A percentile compares a stretch with the other conserved stretches of the same genome.
phyloP scores from a whole-genome alignment of 2,797 vertebrate species.

The Phataginus tetradactyla region DNA sequence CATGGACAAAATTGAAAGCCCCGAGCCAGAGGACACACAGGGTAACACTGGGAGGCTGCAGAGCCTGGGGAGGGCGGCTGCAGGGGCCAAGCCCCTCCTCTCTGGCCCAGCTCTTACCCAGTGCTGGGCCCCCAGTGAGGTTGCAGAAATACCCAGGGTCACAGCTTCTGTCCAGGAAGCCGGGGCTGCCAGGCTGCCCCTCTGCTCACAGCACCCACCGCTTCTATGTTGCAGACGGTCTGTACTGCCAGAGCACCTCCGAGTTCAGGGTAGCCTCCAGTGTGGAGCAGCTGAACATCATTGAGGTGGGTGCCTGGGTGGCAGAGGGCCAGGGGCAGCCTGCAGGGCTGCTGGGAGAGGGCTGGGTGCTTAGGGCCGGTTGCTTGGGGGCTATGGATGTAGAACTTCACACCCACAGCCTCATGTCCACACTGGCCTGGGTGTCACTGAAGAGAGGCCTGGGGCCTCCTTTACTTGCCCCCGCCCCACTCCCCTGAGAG shows the following conservation, averaged over 20 bases:
- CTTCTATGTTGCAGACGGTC: slow-evolving; percentile 87
- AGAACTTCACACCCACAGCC: neutral
- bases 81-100: neutral
- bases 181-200: neutral
- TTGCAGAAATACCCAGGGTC: too few species aligned
- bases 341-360: neutral
- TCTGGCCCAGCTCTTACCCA: neutral
- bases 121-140: neutral
- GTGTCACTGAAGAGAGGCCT: neutral
- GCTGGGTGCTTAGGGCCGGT: rapidly evolving
- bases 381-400: rapidly evolving
- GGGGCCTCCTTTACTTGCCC: neutral
- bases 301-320: slow-evolving; percentile 87
- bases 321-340: neutral
- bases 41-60: slow-evolving; percentile 84
- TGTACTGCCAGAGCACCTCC: slow-evolving; percentile 89
- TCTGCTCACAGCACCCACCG: neutral
- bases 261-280: slow-evolving; percentile 90
- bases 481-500: neutral
- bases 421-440: neutral
- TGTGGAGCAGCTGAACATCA: slow-evolving; percentile 91
- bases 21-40: slow-evolving; percentile 92
- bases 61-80: rapidly evolving
- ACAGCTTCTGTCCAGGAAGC: neutral
- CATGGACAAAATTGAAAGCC: slow-evolving; percentile 97